Evolutionary conservation across 2,113 vertebrate species (phyloP), one percentile per base, ranked within the genome.

Genomic region (Lampris incognitus): DNA sequence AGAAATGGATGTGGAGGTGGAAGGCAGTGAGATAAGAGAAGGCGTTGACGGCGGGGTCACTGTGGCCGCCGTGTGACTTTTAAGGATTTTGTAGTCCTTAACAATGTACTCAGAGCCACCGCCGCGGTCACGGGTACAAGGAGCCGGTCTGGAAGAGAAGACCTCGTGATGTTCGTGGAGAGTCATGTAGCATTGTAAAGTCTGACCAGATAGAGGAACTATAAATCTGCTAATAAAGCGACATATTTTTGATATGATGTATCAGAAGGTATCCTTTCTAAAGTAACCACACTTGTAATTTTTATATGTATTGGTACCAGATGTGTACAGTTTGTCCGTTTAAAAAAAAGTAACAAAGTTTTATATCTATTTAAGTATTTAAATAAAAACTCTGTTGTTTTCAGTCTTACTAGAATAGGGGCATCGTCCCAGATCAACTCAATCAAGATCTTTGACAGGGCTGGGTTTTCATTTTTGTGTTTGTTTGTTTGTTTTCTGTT

Each of bases 211-310:
- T 85, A 85, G 85, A 86, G 62, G 65, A 92, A 94, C 92, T 93
- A 94, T 92, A 91, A 94, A 94, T 94, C 93, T 94, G 92, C 94
- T 95, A 94, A 94, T 94, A 94, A 95, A 95, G 95, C 95, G 92
- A 90, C 93, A 93, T 96, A 96, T 96, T 97, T 97, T 97, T 96
- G 93, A 95, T 96, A 96, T 93, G 81, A 94, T 87, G 85, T 92
- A 93, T 95, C 94, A 93, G 92, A 93, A 82, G 93, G 88, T 92
- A 90, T 88, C 78, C 86, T 95, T 95, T 95, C 93, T 94, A 90
- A 94, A 94, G 92, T 94, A 94, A 94, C 93, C 91, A 92, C 94
- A 94, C 93, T 93, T 94, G 87, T 88, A 88, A 92, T 92, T 93
- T 94, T 88, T 90, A 85, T 92, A 79, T 92, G 89, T 90, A 82